These are phyloP conservation scores for Drosophila neonasuta DNA, from an alignment of 2,888 invertebrate genomes.

Conservation along the genomic window DNA sequence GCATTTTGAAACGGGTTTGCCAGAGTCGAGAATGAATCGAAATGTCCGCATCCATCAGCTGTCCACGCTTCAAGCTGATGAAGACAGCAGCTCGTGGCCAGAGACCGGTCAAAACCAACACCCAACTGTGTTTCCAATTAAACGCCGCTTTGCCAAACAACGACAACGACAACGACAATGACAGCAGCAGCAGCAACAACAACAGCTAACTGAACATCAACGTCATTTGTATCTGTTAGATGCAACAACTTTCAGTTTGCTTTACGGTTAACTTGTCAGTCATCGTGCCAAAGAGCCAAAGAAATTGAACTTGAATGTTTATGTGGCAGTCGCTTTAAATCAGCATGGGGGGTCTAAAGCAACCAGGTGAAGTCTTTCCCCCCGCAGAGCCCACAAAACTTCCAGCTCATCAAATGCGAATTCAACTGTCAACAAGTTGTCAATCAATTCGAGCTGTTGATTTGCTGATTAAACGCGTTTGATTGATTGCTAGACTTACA, in stretches of 20 bases:
- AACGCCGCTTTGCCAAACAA: conserved; percentile 67
- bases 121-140: conserved; percentile 78
- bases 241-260: conserved; percentile 74
- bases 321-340: conserved; percentile 56
- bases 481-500: conserved; percentile 47
- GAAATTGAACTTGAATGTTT: conserved; percentile 76
- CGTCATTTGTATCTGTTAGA: conserved; percentile 56
- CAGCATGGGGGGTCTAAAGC: conserved; percentile 39
- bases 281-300: conserved; percentile 32
- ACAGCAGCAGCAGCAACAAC: conserved; percentile 24
- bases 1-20: conserved; percentile 54
- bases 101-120: conserved; percentile 74
- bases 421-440: conserved; percentile 57
- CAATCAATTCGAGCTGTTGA: conserved; percentile 51
- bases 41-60: conserved; percentile 75
- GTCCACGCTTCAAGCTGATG: conserved; percentile 62
- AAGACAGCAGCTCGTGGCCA: conserved; percentile 57
- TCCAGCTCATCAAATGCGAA: conserved; percentile 34
- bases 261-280: conserved; percentile 65
- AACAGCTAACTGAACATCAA: conserved; percentile 17
- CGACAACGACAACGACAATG: conserved; percentile 26
- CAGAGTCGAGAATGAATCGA: conserved; percentile 49
- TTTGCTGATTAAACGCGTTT: conserved; percentile 45
- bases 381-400: not conserved
- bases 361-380: not conserved